Percentiles rank a stretch among this genome's conserved stretches.
Evolutionary conservation across 2,797 vertebrate species (phyloP).

Genomic region (Chanos chanos): DNA sequence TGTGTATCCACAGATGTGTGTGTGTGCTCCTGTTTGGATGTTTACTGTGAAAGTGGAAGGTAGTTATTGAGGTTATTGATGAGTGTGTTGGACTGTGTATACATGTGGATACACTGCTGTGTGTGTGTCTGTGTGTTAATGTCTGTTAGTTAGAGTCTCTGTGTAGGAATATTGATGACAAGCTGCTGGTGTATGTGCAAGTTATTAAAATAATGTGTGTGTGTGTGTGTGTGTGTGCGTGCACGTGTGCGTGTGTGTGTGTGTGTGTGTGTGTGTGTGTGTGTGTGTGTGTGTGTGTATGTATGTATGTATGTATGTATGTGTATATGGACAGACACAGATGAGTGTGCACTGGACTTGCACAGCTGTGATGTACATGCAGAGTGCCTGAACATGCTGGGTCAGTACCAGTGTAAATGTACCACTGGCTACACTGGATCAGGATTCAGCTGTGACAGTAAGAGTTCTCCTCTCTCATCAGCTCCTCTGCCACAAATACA

Average conservation of each 20-base stretch:
- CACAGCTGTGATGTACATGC: conserved; percentile 69
- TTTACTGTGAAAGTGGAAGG: not conserved
- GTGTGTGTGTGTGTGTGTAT: not conserved
- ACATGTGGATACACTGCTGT: too few species aligned
- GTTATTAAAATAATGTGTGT: not conserved
- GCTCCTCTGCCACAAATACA: too few species aligned
- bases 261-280: not conserved
- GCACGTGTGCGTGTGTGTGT: conserved; percentile 5
- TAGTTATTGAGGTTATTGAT: not conserved
- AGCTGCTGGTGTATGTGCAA: not conserved
- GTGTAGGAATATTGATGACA: not conserved
- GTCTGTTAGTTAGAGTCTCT: not conserved
- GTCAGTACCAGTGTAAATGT: conserved; percentile 69
- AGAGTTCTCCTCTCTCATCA: conserved; percentile 13
- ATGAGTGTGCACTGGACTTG: conserved; percentile 67
- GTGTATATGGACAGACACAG: conserved; percentile 66
- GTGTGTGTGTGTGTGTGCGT: conserved; percentile 17
- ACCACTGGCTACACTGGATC: conserved; percentile 52
- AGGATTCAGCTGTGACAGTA: conserved; percentile 62
- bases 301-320: not conserved
- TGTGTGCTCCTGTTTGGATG: not conserved
- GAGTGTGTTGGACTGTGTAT: not conserved
- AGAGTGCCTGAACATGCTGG: conserved; percentile 70
- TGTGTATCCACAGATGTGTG: not conserved
- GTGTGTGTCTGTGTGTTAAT: not conserved